Evolutionary conservation across 2,113 vertebrate species (phyloP).

Genomic region (Egretta garzetta): DNA sequence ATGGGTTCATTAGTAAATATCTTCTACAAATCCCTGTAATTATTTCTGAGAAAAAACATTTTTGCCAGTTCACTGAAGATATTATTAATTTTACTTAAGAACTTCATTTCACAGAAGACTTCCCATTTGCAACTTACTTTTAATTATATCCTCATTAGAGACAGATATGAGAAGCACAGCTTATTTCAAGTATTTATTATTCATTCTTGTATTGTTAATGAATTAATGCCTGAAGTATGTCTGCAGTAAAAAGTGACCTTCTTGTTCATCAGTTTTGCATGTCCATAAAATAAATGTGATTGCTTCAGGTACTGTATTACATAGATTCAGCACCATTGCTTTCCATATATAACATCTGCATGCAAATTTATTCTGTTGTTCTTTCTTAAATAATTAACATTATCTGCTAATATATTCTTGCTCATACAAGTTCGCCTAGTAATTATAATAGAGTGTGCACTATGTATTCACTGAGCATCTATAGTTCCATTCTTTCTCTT

Average conservation of each 20-base stretch:
- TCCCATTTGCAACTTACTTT: conserved; percentile 61
- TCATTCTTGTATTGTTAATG: conserved; percentile 67
- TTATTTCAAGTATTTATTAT: conserved; percentile 73
- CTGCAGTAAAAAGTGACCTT: conserved; percentile 61
- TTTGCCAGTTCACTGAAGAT: conserved; percentile 36
- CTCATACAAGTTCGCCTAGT: conserved; percentile 19
- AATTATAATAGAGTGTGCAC: conserved; percentile 49
- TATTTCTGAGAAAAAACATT: conserved; percentile 37
- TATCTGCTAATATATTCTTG: conserved; percentile 45
- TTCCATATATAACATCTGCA: conserved; percentile 44
- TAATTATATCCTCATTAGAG: conserved; percentile 73
- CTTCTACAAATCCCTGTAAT: conserved; percentile 3
- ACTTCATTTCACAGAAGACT: conserved; percentile 66
- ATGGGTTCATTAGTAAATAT: background rate
- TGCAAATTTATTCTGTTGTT: conserved; percentile 69
- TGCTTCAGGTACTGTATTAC: conserved; percentile 20
- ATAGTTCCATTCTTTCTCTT: conserved; percentile 17
- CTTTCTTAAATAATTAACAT: conserved; percentile 71
- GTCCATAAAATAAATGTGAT: conserved; percentile 49
- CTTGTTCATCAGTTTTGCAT: conserved; percentile 38
- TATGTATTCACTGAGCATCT: conserved; percentile 17
- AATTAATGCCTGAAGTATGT: conserved; percentile 60
- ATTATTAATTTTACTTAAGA: conserved; percentile 45
- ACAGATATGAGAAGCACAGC: conserved; percentile 58
- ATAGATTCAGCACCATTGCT: conserved; percentile 6